Base-by-base conservation (phyloP, 2,113 vertebrate species). In the Sinocyclocheilus grahami region DNA sequence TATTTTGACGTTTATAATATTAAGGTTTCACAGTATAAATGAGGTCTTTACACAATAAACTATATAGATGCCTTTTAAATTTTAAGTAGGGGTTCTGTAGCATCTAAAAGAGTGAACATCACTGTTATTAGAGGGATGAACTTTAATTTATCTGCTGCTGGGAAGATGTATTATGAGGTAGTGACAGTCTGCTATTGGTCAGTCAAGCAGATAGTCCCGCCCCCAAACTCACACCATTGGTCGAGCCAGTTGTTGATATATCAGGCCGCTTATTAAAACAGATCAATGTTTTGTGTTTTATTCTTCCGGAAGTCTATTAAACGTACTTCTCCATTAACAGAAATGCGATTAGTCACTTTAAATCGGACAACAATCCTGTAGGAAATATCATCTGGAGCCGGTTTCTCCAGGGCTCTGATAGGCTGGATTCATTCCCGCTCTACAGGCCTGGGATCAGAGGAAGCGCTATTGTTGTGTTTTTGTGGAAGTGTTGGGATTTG, bases 401-500 rank as follows among this genome's bases (percentile, higher is more conserved):
- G 62, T 27, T 27, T 65, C 62, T 65, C 62, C 62, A 69, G 67
- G 67, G 14, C 67, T 71, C 11, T 67, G 65, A 67, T 13, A 2
- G 5, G 27, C 30, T 37, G 30, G 67, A 33, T 20, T 39, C 0
- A 0, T 72, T 72, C 72, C 27, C 48, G 24, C 13, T 22, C 24
- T 30, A 27, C 12, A 67, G 63, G 63, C 63, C 24, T 67, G 63
- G 63, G 33, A 24, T 63, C 79, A 18, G 51, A 86, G 79, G 51
- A 37, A 72, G 78, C 6, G 13, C 71, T 67, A 85, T 88, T 85
- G 86, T 85, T 85, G 78, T 30, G 33, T 33, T 60, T 77, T 71
- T 62, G 65, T 39, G 81, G 83, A 88, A 62, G 76, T 18, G 74
- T 27, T 86, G 84, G 84, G 83, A 86, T 83, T 39, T 37, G 27